These are phyloP conservation scores for Scotopteryx bipunctaria DNA, from an alignment of 2,888 invertebrate species.

Conservation along the genomic window DNA sequence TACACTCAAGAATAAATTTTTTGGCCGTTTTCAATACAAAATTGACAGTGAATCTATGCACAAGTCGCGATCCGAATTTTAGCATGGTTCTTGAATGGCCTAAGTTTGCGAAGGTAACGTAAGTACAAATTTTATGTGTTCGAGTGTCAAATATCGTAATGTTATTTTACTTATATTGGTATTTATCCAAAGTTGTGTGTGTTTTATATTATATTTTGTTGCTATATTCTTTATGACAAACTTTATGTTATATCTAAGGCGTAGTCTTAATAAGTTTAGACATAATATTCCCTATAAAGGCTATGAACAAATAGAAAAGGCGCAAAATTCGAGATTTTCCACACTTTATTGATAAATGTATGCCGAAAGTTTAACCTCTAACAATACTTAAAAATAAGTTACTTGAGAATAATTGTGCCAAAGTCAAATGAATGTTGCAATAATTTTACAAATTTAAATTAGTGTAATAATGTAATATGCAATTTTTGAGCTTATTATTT, in stretches of 20 bases:
- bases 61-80: too few relatives aligned
- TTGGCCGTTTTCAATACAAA: too few relatives aligned
- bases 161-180: slow-evolving; percentile 69
- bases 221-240: slow-evolving; percentile 74
- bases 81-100: too few relatives aligned
- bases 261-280: slow-evolving; percentile 52
- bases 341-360: slow-evolving; percentile 12
- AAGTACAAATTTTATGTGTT: slow-evolving; percentile 82
- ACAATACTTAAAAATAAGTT: slow-evolving; percentile 27
- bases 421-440: slow-evolving; percentile 68
- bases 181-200: slow-evolving; percentile 81
- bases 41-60: too few relatives aligned
- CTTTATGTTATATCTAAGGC: slow-evolving; percentile 62
- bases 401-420: slow-evolving; percentile 64
- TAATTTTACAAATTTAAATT: slow-evolving; percentile 48
- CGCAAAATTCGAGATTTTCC: slow-evolving; percentile 22
- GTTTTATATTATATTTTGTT: slow-evolving; percentile 77
- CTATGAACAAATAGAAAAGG: slow-evolving; percentile 53
- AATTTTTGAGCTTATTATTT: slow-evolving; percentile 40
- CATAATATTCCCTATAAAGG: slow-evolving; percentile 51
- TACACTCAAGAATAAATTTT: too few relatives aligned
- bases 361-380: slow-evolving; percentile 11
- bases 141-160: slow-evolving; percentile 74
- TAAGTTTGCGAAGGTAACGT: slow-evolving; percentile 71
- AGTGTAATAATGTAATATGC: slow-evolving; percentile 34